Base-by-base conservation (phyloP, 2,113 vertebrate species). In the Atractosteus spatula region DNA sequence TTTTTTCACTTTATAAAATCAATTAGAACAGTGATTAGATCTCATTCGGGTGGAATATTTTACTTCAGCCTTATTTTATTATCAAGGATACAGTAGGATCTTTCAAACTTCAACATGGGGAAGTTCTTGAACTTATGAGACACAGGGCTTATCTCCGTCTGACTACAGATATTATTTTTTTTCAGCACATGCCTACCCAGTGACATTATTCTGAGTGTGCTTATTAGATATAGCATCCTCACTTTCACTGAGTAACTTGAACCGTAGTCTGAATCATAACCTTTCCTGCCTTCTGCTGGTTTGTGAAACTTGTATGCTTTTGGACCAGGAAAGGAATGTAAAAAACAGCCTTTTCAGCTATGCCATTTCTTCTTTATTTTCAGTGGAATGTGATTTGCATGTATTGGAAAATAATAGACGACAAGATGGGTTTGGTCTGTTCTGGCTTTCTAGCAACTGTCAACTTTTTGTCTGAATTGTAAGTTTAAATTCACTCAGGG, bases 1-100 rank as follows among this genome's bases (percentile, higher is more conserved):
- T 62, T 43, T 62, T 62, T 16, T 3, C 13, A 11, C 10, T 59
- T 54, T 57, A 42, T 72, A 55, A 73, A 73, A 68, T 61, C 55
- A 62, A 45, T 68, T 62, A 44, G 56, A 73, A 66, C 45, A 54
- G 55, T 17, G 66, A 74, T 74, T 74, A 74, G 72, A 59, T 69
- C 66, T 69, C 66, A 62, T 55, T 6, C 11, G 57, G 72, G 56
- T 66, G 66, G n/a, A 63, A 69, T 68, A 62, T 69, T 61, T 69
- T n/a, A 2, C n/a, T 59, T 59, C 12, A 59, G 12, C 12, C 66
- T 74, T 43, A 57, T 74, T 63, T 68, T 4, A 41, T 67, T 73
- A 42, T 7, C 8, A 12, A 45, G 65, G 65, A 68, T 61, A n/a
- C 29, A 29, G 14, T 62, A 59, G 55, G 56, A 51, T 41, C 16